Percentiles rank a stretch among this genome's conserved stretches.
phyloP scores from a whole-genome alignment of 1,140 invertebrate genomes.

The Tribolium castaneum region DNA sequence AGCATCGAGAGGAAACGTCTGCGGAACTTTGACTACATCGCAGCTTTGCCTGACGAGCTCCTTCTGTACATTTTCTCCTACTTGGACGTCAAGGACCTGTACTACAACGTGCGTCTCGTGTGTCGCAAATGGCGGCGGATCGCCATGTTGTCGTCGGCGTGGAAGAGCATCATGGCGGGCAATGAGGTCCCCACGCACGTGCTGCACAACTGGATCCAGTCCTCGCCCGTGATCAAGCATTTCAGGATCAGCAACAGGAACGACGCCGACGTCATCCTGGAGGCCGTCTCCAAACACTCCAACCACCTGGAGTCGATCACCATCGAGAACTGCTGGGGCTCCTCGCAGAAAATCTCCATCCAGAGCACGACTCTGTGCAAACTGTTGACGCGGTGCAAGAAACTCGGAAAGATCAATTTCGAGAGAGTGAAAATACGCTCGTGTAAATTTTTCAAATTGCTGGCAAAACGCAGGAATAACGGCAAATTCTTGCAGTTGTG shows the following conservation, averaged over 20 bases:
- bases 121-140: conserved; percentile 46
- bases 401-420: conserved; percentile 44
- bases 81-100: conserved; percentile 46
- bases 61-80: conserved; percentile 50
- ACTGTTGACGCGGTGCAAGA: conserved; percentile 44
- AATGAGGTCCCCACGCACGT: conserved; percentile 43
- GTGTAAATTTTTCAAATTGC: conserved; percentile 48
- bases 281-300: conserved; percentile 35
- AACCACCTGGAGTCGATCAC: conserved; percentile 39
- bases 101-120: conserved; percentile 40
- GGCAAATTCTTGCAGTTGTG: conserved; percentile 12
- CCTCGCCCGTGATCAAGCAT: conserved; percentile 48
- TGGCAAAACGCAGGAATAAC: conserved; percentile 19
- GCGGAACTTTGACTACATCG: conserved; percentile 37
- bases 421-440: conserved; percentile 44
- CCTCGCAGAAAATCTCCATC: conserved; percentile 16
- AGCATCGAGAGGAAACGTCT: conserved; percentile 31
- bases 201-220: conserved; percentile 48
- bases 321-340: conserved; percentile 48
- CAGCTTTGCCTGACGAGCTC: conserved; percentile 48
- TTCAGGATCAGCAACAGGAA: conserved; percentile 42
- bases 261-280: conserved; percentile 45
- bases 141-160: conserved; percentile 44
- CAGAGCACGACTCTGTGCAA: conserved; percentile 37
- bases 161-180: conserved; percentile 47